phyloP scores from a whole-genome alignment of 2,113 vertebrate genomes.

The western clawed frog (Xenopus tropicalis) region UCB_Xtro_10.0 CM004445.2:79492001-79492500 shows the following conservation, averaged over 20 bases:
- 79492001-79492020: constrained; percentile 72
- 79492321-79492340: constrained; percentile 41
- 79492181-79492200: constrained; percentile 73
- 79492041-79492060: constrained; percentile 72
- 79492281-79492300: constrained; percentile 40
- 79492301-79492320: constrained; percentile 9
- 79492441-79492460: constrained; percentile 8
- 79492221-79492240: constrained; percentile 74
- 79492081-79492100: constrained; percentile 70
- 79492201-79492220: constrained; percentile 74
- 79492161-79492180: constrained; percentile 66
- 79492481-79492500: no score
- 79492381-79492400: background rate
- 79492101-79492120: constrained; percentile 68
- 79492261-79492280: constrained; percentile 56
- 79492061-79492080: constrained; percentile 72
- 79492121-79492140: constrained; percentile 71
- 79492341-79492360: constrained; percentile 41
- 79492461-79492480: no score
- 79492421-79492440: background rate
- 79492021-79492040: constrained; percentile 53
- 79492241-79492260: constrained; percentile 75
- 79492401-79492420: background rate
- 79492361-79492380: constrained; percentile 1
- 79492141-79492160: constrained; percentile 63